A percentile compares a stretch with the other conserved stretches of the same genome.
phyloP scores from a whole-genome alignment of 2,113 vertebrate genomes.

The Pteropus alecto region DNA sequence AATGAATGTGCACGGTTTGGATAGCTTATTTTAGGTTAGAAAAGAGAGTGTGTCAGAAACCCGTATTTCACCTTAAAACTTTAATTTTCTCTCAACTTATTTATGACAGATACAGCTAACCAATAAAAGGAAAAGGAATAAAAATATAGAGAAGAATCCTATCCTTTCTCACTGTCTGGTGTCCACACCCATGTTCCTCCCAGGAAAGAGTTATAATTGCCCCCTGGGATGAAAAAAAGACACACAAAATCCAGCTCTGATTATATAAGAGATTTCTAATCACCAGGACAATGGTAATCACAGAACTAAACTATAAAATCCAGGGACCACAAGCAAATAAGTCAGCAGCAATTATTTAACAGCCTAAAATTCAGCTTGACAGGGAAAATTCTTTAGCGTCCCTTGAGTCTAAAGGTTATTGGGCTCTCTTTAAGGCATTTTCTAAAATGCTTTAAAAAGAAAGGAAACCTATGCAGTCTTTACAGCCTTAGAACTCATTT shows the following conservation, averaged over 20 bases:
- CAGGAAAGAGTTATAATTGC: slow-evolving; percentile 32
- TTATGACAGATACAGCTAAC: slow-evolving; percentile 28
- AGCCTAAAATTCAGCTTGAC: slow-evolving; percentile 7
- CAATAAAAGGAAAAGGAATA: slow-evolving; percentile 38
- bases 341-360: slow-evolving; percentile 50
- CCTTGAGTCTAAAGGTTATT: slow-evolving; percentile 36
- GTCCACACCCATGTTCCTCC: background rate
- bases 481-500: background rate
- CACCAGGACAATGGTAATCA: slow-evolving; percentile 48
- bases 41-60: slow-evolving; percentile 47
- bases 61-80: slow-evolving; percentile 36
- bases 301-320: slow-evolving; percentile 48
- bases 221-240: background rate
- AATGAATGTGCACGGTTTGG: slow-evolving; percentile 48
- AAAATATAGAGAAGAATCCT: slow-evolving; percentile 21
- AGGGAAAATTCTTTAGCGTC: background rate
- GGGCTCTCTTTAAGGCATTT: slow-evolving; percentile 24
- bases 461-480: background rate
- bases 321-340: slow-evolving; percentile 5
- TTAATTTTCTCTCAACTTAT: slow-evolving; percentile 50
- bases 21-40: slow-evolving; percentile 49
- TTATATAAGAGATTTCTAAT: slow-evolving; percentile 51
- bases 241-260: background rate
- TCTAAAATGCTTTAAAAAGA: slow-evolving; percentile 15
- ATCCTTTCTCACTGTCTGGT: background rate